phyloP scores from a whole-genome alignment of 2,113 vertebrate species.

The Uropsilus gracilis region DNA sequence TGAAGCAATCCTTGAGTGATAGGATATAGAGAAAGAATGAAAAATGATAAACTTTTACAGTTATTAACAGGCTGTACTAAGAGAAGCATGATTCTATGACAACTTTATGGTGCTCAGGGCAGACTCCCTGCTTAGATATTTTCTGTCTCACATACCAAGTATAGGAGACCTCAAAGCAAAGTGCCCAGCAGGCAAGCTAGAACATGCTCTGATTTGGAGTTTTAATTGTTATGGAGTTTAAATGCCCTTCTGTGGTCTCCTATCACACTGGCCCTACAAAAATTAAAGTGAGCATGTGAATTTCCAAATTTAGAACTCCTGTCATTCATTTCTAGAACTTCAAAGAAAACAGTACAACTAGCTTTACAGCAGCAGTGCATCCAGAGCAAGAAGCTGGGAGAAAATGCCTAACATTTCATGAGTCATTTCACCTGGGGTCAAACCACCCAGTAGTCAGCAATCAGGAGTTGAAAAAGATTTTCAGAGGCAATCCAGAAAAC shows the following conservation, averaged over 20 bases:
- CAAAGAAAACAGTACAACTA: neutral
- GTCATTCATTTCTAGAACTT: neutral
- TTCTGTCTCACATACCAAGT: too few relatives aligned
- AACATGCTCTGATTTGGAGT: too few relatives aligned
- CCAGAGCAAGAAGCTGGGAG: neutral
- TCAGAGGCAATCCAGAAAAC: neutral
- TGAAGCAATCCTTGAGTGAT: too few relatives aligned
- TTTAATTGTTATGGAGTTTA: neutral
- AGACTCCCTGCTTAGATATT: too few relatives aligned
- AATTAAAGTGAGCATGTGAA: neutral
- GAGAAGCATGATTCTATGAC: too few relatives aligned
- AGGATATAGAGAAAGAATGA: too few relatives aligned
- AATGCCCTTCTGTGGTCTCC: neutral
- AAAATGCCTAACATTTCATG: neutral
- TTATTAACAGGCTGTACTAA: too few relatives aligned
- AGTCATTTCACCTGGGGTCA: neutral
- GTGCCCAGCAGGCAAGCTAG: too few relatives aligned
- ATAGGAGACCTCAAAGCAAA: too few relatives aligned
- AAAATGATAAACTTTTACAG: too few relatives aligned
- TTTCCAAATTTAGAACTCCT: neutral
- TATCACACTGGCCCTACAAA: neutral
- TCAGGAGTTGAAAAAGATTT: neutral
- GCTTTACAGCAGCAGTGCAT: neutral
- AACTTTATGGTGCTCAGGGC: too few relatives aligned
- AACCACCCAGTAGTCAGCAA: neutral